Evolutionary conservation across 2,113 vertebrate species (phyloP), one percentile per base, ranked within the genome.

Genomic region (Poeciliopsis retropinna): DNA sequence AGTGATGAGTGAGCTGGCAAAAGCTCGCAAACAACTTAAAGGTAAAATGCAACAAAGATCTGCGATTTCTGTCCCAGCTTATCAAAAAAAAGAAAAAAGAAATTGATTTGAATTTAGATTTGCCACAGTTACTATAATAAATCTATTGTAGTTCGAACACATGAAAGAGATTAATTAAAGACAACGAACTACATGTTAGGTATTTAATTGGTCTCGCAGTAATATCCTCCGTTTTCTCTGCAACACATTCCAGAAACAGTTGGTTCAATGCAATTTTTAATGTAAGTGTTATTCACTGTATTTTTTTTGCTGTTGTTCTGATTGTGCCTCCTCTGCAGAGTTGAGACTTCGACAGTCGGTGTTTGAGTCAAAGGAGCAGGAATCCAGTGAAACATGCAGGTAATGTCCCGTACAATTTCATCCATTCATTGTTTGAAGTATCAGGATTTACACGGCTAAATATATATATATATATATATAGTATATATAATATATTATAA

Each of bases 1-100:
- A 79, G 97, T 97, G 92, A 98, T 98, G 96, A 95, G 94, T 72
- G 97, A 98, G 72, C 94, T 99, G 89, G 95, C 96, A 39, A 97
- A 94, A 85, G 95, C 95, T 73, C 96, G 96, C 8, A 98, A 96
- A 88, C 97, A 98, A 82, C 96, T 99, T 73, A 98, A 97, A 97
- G 98, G 98, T 98, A 92, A 67, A 30, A 41, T 9, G 28, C 39
- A 22, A 34, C 29, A 17, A 13, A 27, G 6, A 29, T 32, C 10
- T 8, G 10, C 17, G 2, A 31, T 63, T 31, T 32, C 15, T 31
- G 29, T 14, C 3, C 17, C 25, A 10, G 9, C 5, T 57, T 57
- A 9, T 57, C 2, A n/a, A 57, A 57, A 11, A 37, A 34, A 30
- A 32, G 8, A 34, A 34, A 37, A 37, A 11, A 37, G 10, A 47